Percentiles rank a stretch among this genome's conserved stretches.
Evolutionary conservation across 1,140 invertebrate genomes (phyloP).

Genomic region (Gonatopus flavifemur): DNA sequence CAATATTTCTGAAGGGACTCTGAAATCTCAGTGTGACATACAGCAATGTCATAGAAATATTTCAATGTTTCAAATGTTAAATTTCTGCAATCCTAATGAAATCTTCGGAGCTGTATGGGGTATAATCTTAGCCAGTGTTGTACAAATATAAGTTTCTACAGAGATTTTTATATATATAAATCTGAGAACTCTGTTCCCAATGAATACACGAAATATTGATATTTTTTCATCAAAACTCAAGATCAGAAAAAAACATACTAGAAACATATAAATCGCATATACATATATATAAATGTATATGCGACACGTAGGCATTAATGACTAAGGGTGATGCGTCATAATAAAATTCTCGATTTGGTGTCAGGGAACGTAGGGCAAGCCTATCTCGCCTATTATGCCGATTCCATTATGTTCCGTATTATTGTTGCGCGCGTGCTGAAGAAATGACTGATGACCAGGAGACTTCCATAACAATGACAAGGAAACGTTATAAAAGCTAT

Average conservation of each 20-base stretch:
- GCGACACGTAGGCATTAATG: constrained; percentile 46
- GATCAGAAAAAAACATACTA: constrained; percentile 25
- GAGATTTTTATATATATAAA: too few species aligned
- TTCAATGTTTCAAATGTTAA: too few species aligned
- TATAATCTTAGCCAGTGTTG: too few species aligned
- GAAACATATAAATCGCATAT: constrained; percentile 20
- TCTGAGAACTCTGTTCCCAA: too few species aligned
- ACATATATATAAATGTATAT: constrained; percentile 18
- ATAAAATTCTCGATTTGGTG: constrained; percentile 54
- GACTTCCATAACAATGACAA: constrained; percentile 38
- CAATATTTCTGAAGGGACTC: too few species aligned
- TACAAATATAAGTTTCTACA: too few species aligned
- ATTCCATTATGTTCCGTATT: constrained; percentile 49
- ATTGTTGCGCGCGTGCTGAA: constrained; percentile 44
- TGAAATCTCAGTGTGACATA: too few species aligned
- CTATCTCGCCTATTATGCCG: constrained; percentile 38
- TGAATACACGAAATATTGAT: too few species aligned
- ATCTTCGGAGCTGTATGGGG: too few species aligned
- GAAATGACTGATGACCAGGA: constrained; percentile 54
- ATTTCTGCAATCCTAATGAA: too few species aligned
- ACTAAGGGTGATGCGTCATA: constrained; percentile 53
- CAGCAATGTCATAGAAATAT: too few species aligned
- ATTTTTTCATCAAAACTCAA: too few species aligned
- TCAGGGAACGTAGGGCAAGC: constrained; percentile 23
- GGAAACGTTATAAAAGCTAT: constrained; percentile 39